Evolutionary conservation across 2,888 invertebrate species (phyloP).

Genomic region (Lasioglossum malachurum): DNA sequence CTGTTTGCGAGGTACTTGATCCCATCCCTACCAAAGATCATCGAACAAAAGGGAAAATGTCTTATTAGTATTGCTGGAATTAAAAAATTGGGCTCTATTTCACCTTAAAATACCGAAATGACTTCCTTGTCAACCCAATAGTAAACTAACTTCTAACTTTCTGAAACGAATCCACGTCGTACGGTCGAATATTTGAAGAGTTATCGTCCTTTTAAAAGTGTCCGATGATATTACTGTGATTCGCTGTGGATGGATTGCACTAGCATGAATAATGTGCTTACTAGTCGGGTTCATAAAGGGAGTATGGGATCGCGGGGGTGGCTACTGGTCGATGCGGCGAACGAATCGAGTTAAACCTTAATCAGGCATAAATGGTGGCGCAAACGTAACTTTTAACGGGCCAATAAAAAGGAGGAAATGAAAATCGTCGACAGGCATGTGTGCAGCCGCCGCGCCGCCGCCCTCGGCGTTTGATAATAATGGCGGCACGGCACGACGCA

Average conservation of each 20-base stretch:
- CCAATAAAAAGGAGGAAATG: constrained; percentile 80
- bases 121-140: no score
- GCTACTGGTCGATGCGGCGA: constrained; percentile 10
- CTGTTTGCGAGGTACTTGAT: no score
- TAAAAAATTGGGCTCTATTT: no score
- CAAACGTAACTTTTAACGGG: constrained; percentile 80
- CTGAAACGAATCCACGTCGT: no score
- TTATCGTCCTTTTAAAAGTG: no score
- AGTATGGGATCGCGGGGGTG: neutral
- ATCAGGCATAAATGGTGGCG: constrained; percentile 79
- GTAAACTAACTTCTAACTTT: no score
- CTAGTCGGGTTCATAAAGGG: neutral
- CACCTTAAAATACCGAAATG: no score
- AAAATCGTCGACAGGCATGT: constrained; percentile 71
- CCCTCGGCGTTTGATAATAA: constrained; percentile 53
- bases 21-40: no score
- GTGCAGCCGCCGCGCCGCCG: constrained; percentile 25
- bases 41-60: no score
- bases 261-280: neutral
- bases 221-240: no score
- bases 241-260: neutral
- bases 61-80: no score
- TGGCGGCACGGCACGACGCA: constrained; percentile 37
- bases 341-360: constrained; percentile 77
- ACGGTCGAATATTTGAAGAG: no score